These are phyloP conservation scores for Cheilosia urbana DNA, from an alignment of 2,888 invertebrate species.

Conservation along the genomic window DNA sequence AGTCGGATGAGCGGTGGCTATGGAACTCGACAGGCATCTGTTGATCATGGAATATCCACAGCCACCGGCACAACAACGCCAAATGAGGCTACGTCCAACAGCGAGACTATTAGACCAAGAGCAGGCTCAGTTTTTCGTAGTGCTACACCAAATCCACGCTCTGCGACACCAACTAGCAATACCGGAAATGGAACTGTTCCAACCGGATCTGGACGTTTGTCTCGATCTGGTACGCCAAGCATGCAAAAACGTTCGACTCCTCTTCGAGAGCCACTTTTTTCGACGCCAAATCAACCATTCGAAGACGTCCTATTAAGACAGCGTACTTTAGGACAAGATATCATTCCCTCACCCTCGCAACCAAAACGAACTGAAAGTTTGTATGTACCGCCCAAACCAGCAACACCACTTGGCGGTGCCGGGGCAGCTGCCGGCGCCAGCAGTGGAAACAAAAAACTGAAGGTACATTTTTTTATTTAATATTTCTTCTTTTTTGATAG, in stretches of 20 bases:
- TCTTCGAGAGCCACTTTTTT: conserved; percentile 84
- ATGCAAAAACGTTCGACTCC: conserved; percentile 80
- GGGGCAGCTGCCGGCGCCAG: conserved; percentile 83
- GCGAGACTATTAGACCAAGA: conserved; percentile 82
- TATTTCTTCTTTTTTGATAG: background rate
- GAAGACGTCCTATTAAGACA: conserved; percentile 93
- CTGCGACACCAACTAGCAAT: conserved; percentile 79
- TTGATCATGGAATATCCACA: conserved; percentile 86
- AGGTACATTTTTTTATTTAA: conserved; percentile 78
- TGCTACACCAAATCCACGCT: conserved; percentile 81
- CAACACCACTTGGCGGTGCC: conserved; percentile 83
- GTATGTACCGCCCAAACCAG: conserved; percentile 88
- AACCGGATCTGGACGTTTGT: conserved; percentile 83
- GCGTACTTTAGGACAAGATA: conserved; percentile 93
- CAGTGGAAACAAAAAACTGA: conserved; percentile 83
- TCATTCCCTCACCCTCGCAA: conserved; percentile 93
- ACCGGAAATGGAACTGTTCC: conserved; percentile 88
- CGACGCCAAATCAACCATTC: conserved; percentile 87
- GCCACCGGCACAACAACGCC: conserved; percentile 77
- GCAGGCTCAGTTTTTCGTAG: conserved; percentile 86
- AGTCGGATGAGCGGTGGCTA: conserved; percentile 85
- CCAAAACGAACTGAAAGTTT: conserved; percentile 96
- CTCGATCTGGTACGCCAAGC: conserved; percentile 85
- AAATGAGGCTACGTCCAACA: conserved; percentile 57
- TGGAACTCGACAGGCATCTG: conserved; percentile 91